Conservation (phyloP, 2,797 vertebrate species). For the Spheniscus humboldti region DNA sequence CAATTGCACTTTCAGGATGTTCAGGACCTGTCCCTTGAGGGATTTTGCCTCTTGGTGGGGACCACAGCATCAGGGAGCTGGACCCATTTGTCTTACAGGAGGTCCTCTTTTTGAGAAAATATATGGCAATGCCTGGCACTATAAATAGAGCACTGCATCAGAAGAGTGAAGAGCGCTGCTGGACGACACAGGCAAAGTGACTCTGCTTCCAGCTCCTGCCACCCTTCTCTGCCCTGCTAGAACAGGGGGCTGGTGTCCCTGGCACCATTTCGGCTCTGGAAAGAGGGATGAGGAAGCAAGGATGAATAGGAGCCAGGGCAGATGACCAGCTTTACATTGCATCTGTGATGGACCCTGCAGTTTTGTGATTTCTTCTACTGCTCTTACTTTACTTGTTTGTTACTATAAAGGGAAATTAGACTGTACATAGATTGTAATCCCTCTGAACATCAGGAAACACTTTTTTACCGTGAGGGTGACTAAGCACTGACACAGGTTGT, state of each 20-base stretch:
- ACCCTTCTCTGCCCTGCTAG: neutral
- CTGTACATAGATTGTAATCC: neutral
- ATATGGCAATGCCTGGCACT: neutral
- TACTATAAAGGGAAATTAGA: neutral
- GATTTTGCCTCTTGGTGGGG: neutral
- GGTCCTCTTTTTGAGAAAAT: neutral
- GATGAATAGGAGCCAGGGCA: neutral
- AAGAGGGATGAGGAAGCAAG: neutral
- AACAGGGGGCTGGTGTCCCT: neutral
- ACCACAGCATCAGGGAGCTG: neutral
- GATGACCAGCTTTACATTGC: neutral
- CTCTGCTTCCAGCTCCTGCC: neutral
- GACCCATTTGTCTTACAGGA: neutral
- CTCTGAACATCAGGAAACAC: neutral
- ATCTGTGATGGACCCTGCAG: accelerated
- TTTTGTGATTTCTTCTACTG: neutral
- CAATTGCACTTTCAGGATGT: neutral
- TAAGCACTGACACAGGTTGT: neutral
- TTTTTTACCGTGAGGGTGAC: neutral
- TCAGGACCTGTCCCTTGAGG: neutral
- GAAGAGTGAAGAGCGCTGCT: neutral
- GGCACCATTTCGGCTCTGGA: neutral
- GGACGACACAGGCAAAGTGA: neutral
- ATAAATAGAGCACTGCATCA: neutral
- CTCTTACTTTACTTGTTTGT: neutral